Percentiles rank a stretch among this genome's conserved stretches.
These are phyloP conservation scores for Bryconaethiops microstoma DNA, from an alignment of 2,797 vertebrate species.

Conservation along the genomic window DNA sequence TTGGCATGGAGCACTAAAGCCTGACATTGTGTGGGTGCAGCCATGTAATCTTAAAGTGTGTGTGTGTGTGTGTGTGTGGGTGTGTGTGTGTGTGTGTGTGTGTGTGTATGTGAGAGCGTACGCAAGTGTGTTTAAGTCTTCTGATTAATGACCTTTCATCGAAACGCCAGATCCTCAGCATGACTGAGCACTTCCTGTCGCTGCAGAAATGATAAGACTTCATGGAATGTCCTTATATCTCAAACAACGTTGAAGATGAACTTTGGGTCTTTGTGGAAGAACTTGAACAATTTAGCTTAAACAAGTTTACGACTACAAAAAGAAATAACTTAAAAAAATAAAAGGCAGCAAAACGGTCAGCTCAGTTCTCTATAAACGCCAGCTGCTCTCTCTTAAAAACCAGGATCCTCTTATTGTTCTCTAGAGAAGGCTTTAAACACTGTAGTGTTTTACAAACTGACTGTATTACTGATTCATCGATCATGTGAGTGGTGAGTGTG, in stretches of 20 bases:
- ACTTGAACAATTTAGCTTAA: neutral
- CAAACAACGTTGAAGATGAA: neutral
- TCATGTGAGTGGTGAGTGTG: neutral
- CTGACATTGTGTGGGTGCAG: neutral
- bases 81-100: no score
- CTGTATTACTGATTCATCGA: neutral
- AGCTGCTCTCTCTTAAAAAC: no score
- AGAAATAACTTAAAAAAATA: neutral
- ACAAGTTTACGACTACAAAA: neutral
- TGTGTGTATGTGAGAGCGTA: no score
- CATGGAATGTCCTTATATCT: slow-evolving; percentile 4
- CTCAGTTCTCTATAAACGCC: neutral
- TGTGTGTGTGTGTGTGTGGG: neutral
- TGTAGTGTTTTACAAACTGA: neutral
- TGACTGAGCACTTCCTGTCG: neutral
- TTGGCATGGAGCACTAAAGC: neutral
- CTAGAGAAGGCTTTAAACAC: neutral
- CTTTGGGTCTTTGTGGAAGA: neutral
- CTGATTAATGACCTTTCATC: neutral
- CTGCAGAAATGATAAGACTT: neutral
- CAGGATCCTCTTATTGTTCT: neutral
- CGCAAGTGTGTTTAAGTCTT: neutral
- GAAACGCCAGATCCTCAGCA: slow-evolving; percentile 13
- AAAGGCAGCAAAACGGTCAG: neutral
- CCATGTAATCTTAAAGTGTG: neutral